Conservation (phyloP, 2,888 invertebrate species). For the Hemithea aestivaria region DNA sequence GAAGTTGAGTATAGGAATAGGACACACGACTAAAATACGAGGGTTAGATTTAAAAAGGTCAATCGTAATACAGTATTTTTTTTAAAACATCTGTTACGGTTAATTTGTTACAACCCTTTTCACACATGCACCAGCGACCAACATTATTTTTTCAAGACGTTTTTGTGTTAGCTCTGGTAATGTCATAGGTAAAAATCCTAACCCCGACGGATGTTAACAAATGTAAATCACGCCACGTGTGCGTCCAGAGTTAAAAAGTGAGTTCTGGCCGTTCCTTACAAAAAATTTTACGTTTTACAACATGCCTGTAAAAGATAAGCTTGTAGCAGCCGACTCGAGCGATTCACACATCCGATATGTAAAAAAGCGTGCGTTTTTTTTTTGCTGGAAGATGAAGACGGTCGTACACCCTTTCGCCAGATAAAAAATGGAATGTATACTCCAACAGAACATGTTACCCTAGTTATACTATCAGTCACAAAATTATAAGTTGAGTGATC, state of each 20-base stretch:
- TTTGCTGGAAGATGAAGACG: too few relatives aligned
- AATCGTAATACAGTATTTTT: neutral
- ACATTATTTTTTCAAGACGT: slow-evolving; percentile 7
- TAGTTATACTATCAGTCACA: too few relatives aligned
- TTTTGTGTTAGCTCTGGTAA: slow-evolving; percentile 16
- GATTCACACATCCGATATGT: slow-evolving; percentile 9
- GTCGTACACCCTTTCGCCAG: too few relatives aligned
- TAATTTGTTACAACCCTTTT: slow-evolving; percentile 3
- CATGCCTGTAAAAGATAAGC: slow-evolving; percentile 47
- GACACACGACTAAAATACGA: too few relatives aligned
- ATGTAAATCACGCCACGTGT: slow-evolving; percentile 64
- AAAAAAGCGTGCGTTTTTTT: too few relatives aligned
- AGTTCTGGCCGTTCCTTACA: slow-evolving; percentile 35
- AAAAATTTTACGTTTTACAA: slow-evolving; percentile 48
- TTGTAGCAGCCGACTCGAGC: slow-evolving; percentile 28
- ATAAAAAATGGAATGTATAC: too few relatives aligned
- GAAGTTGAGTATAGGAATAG: too few relatives aligned
- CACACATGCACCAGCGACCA: neutral
- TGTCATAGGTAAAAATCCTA: slow-evolving; percentile 47
- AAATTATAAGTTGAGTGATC: too few relatives aligned
- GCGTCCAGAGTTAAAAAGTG: slow-evolving; percentile 55
- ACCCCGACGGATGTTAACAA: slow-evolving; percentile 70
- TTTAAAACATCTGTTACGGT: neutral
- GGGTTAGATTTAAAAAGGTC: too few relatives aligned
- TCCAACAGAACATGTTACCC: too few relatives aligned